Base-by-base conservation (phyloP, 2,113 vertebrate species). In the Okapia johnstoni region DNA sequence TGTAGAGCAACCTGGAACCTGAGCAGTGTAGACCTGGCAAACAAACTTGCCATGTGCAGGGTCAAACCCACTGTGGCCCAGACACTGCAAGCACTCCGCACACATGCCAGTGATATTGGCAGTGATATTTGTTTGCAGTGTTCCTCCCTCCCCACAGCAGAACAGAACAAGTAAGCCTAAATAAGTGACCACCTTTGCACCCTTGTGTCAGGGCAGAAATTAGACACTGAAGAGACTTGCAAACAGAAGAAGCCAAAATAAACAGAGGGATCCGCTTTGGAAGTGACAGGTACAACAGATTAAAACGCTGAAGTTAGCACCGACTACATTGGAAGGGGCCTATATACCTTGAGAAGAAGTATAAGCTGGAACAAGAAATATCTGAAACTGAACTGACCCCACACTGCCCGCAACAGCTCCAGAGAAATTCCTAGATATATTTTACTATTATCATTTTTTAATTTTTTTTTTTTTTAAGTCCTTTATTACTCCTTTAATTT, bases 21-120 rank as follows among this genome's bases (percentile, higher is more conserved):
- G 63, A 61, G 60, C 60, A 61, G 60, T 61, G 60, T 15, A 16
- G 60, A 66, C 63, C 1, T 2, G 33, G 33, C n/a, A 66, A 19
- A 8, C 63, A n/a, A 33, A n/a, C 61, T n/a, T 1, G 0, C 61
- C 16, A 4, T 19, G 61, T 19, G 4, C 0, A 0, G 33, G 61
- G 33, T 4, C 16, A 66, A 66, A n/a, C 16, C 61, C 61, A n/a
- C 16, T 8, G 61, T 19, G 33, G 33, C 61, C 2, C 16, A 19
- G 61, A n/a, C 33, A 19, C 61, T 66, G 61, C 8, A 0, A n/a
- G 61, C 16, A 19, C 33, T n/a, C 61, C 33, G 16, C 61, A 66
- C 16, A n/a, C 33, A n/a, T 0, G 0, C 61, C 33, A n/a, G 33
- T 19, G 16, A n/a, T 66, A 66, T n/a, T 0, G 0, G 33, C 33